Percentiles rank a stretch among this genome's conserved stretches.
Evolutionary conservation across 2,113 vertebrate species (phyloP).

Genomic region (Lamprotornis superbus): DNA sequence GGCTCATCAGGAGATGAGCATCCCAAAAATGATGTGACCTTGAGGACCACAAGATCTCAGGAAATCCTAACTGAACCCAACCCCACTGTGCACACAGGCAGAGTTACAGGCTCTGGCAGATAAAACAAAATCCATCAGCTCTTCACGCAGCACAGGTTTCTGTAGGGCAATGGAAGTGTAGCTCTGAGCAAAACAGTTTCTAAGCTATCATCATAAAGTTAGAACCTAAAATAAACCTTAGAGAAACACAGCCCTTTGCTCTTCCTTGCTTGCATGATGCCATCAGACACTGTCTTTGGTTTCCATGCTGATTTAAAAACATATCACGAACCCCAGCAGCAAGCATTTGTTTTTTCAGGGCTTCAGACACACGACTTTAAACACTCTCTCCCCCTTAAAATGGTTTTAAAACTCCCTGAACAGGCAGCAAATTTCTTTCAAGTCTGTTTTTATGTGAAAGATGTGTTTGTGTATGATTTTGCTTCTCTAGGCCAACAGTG

Average conservation of each 20-base stretch:
- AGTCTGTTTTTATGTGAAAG: neutral
- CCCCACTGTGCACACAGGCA: neutral
- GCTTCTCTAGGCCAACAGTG: constrained; percentile 40
- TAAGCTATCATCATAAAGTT: neutral
- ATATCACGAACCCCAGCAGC: neutral
- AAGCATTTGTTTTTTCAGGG: neutral
- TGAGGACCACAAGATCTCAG: fast-evolving
- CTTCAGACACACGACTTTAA: neutral
- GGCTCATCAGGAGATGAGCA: neutral
- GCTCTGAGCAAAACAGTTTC: neutral
- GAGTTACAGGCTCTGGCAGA: neutral
- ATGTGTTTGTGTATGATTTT: constrained; percentile 29
- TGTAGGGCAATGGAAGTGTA: neutral
- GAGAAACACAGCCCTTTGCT: neutral
- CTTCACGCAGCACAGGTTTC: neutral
- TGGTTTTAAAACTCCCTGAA: neutral
- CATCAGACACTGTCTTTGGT: neutral
- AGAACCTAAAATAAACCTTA: neutral
- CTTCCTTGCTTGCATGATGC: neutral
- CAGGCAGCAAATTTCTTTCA: constrained; percentile 21
- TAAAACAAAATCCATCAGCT: neutral
- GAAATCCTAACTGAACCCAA: neutral
- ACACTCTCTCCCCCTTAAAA: neutral
- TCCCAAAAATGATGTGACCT: neutral
- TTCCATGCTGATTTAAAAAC: neutral